A percentile compares a stretch with the other conserved stretches of the same genome.
phyloP scores from a whole-genome alignment of 2,113 vertebrate species.

The Pseudopodoces humilis region DNA sequence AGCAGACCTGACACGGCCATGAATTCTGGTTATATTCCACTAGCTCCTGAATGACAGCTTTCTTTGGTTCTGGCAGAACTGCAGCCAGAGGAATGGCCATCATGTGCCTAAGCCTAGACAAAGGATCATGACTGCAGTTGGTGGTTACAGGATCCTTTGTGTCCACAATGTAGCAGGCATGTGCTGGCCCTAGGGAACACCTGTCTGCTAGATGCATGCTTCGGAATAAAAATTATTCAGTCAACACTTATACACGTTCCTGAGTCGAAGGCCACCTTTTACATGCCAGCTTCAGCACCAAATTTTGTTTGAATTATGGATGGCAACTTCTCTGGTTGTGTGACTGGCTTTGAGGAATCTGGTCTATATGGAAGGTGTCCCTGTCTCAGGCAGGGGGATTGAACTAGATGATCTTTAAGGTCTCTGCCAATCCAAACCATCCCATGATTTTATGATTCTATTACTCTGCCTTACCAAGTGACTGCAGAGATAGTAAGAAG shows the following conservation, averaged over 20 bases:
- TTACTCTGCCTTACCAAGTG: background rate
- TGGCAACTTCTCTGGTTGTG: background rate
- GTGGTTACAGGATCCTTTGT: background rate
- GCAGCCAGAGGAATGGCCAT: background rate
- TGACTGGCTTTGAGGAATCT: background rate
- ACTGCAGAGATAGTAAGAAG: background rate
- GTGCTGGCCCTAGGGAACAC: background rate
- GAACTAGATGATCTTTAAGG: background rate
- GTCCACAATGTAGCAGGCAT: background rate
- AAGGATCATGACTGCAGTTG: background rate
- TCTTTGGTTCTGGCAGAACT: background rate
- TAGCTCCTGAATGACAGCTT: background rate
- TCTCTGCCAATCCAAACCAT: background rate
- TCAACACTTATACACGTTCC: rapidly evolving
- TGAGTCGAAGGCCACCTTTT: background rate
- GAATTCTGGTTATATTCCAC: background rate
- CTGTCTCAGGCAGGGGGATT: background rate
- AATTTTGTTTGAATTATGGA: background rate
- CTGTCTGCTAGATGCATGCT: background rate
- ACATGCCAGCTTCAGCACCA: background rate
- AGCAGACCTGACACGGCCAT: background rate
- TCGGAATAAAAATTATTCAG: background rate
- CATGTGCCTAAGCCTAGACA: background rate
- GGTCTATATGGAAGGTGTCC: background rate
- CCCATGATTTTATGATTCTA: background rate